Conservation (phyloP, 2,113 vertebrate species). For the Notarius lentiginosus region DNA sequence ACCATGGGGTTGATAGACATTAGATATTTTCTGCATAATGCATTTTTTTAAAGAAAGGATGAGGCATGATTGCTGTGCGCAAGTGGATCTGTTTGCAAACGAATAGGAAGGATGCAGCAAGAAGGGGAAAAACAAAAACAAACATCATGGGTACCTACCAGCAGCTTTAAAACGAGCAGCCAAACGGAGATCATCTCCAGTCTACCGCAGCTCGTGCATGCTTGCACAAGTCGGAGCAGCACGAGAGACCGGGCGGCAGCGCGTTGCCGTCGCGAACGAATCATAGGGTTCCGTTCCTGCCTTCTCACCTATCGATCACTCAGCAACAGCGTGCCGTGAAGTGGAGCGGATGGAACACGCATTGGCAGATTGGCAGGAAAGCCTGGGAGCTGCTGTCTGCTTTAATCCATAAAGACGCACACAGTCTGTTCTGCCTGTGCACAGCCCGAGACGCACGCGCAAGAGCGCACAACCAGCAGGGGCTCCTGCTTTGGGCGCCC, state of each 20-base stretch:
- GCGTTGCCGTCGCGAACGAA: slow-evolving; percentile 55
- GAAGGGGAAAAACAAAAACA: neutral
- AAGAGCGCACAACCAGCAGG: neutral
- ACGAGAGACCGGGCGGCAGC: slow-evolving; percentile 52
- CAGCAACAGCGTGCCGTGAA: slow-evolving; percentile 37
- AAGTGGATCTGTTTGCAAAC: neutral
- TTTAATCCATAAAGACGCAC: slow-evolving; percentile 15
- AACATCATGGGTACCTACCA: slow-evolving; percentile 55
- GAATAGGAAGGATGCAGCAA: slow-evolving; percentile 39
- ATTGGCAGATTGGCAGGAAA: slow-evolving; percentile 40
- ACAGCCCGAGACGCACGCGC: neutral
- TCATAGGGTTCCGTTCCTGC: slow-evolving; percentile 53
- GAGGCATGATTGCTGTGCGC: neutral
- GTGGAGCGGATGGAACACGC: slow-evolving; percentile 37
- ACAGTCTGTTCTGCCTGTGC: neutral
- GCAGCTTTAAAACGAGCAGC: slow-evolving; percentile 59
- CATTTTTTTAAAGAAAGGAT: neutral
- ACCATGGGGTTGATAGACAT: neutral
- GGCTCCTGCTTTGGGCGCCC: slow-evolving; percentile 15
- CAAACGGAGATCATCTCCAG: slow-evolving; percentile 62
- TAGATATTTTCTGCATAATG: neutral
- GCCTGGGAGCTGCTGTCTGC: neutral
- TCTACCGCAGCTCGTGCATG: slow-evolving; percentile 52
- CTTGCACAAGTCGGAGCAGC: slow-evolving; percentile 45
- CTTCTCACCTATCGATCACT: slow-evolving; percentile 48